Evolutionary conservation across 2,888 invertebrate species (phyloP).

Genomic region (Argyra leucocephala): DNA sequence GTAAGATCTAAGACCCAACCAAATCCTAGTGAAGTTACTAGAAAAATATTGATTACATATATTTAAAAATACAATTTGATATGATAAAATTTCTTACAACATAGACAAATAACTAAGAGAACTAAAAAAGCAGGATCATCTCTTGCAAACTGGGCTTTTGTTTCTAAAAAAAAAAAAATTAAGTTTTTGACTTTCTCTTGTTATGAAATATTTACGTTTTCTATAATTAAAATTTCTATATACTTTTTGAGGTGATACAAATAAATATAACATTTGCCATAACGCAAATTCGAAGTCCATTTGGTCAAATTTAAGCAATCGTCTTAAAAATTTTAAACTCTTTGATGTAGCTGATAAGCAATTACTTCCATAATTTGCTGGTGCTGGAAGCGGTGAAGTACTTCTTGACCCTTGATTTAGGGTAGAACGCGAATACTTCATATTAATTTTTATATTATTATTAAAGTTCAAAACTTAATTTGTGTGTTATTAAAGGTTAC

Average conservation of each 20-base stretch:
- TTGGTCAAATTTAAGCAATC: conserved; percentile 82
- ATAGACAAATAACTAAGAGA: conserved; percentile 73
- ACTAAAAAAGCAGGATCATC: conserved; percentile 98
- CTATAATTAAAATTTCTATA: conserved; percentile 95
- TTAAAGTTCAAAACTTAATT: too few species aligned
- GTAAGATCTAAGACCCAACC: conserved; percentile 66
- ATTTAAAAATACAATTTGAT: neutral
- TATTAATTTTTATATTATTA: too few species aligned
- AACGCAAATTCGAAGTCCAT: conserved; percentile 99
- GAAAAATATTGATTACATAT: conserved; percentile 32
- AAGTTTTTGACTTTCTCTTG: neutral
- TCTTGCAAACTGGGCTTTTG: conserved; percentile 95
- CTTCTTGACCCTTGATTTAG: conserved; percentile 44
- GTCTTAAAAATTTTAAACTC: conserved; percentile 74
- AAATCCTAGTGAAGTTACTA: conserved; percentile 85
- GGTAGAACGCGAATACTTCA: conserved; percentile 28
- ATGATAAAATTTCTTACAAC: conserved; percentile 46
- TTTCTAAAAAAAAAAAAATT: conserved; percentile 57
- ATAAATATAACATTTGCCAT: conserved; percentile 98
- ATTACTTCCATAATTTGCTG: conserved; percentile 57
- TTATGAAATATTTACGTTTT: conserved; percentile 63
- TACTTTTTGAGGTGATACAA: conserved; percentile 90
- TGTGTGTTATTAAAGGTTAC: too few species aligned
- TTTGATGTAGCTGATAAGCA: conserved; percentile 79
- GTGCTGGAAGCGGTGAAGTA: conserved; percentile 59